Base-by-base conservation (phyloP, 1,140 invertebrate species). In the Trachymyrmex septentrionalis region DNA sequence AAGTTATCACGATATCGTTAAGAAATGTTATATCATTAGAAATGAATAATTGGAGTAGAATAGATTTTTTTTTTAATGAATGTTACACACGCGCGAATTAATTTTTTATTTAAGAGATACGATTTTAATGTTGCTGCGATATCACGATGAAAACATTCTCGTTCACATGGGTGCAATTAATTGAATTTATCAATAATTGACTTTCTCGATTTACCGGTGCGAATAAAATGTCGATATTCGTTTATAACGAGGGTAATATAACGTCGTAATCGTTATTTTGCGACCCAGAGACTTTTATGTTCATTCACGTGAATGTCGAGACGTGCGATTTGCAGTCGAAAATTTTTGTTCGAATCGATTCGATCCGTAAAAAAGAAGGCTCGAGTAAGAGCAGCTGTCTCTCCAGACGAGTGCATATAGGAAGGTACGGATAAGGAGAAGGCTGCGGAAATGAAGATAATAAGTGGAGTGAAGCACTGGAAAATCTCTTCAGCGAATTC, bases 401-500 rank as follows among this genome's bases (percentile, higher is more conserved):
- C 30, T 66, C 12, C 38, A 66, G 80, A 50, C 80, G 34, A 82
- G 21, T 82, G 69, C 69, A 73, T 84, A 84, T 84, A 57, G 27
- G 38, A 73, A 63, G 50, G 69, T 21, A 84, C 24, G 69, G 34
- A 84, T 75, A 75, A 73, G 69, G 24, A 84, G n/a, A 53, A 84
- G 44, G 7, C 67, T 30, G 55, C 38, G 80, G 80, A 84, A 84
- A 84, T 84, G 80, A 84, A 84, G 80, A 84, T 84, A 84, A 84
- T 75, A 84, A 75, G 80, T 61, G 6, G 67, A 84, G 69, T 34
- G 69, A 84, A 73, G 55, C 38, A 50, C 80, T 63, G 50, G 72
- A 50, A 84, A 73, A 48, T 73, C 38, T 75, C n/a, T 44, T n/a
- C 67, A 53, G 24, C 38, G 67, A 82, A 38, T 44, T 75, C 73